Evolutionary conservation across 2,888 invertebrate species (phyloP).

Genomic region (Poecilus cupreus): DNA sequence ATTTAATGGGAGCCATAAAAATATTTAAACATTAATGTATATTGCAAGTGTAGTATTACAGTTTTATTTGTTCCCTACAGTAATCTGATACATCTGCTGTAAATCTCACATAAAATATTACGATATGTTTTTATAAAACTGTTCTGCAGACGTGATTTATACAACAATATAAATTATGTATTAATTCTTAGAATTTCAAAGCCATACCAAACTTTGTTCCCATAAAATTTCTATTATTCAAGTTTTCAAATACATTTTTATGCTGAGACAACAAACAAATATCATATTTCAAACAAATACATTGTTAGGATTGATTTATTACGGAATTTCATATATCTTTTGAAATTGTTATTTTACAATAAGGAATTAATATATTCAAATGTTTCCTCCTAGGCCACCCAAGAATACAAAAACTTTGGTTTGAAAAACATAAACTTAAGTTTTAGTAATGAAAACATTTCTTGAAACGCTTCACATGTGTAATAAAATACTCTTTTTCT

Average conservation of each 20-base stretch:
- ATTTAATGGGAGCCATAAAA: conserved; percentile 1
- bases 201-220: neutral
- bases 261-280: neutral
- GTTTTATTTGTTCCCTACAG: conserved; percentile 31
- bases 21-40: neutral
- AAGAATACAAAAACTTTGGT: neutral
- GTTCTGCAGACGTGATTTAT: conserved; percentile 1
- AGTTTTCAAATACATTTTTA: conserved; percentile 1
- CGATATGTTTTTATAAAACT: conserved; percentile 20
- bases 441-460: neutral
- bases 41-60: conserved; percentile 1
- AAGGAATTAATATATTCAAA: neutral
- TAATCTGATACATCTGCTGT: conserved; percentile 14
- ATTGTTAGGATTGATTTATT: conserved; percentile 3
- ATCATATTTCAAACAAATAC: neutral
- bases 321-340: neutral
- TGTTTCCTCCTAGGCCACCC: conserved; percentile 6
- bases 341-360: conserved; percentile 4
- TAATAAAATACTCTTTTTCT: conserved; percentile 3
- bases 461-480: neutral
- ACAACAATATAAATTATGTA: neutral
- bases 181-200: conserved; percentile 14
- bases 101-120: conserved; percentile 12
- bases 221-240: neutral
- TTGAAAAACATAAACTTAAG: neutral